Base-by-base conservation (phyloP, 1,140 invertebrate species). In the Harpegnathos saltator region DNA sequence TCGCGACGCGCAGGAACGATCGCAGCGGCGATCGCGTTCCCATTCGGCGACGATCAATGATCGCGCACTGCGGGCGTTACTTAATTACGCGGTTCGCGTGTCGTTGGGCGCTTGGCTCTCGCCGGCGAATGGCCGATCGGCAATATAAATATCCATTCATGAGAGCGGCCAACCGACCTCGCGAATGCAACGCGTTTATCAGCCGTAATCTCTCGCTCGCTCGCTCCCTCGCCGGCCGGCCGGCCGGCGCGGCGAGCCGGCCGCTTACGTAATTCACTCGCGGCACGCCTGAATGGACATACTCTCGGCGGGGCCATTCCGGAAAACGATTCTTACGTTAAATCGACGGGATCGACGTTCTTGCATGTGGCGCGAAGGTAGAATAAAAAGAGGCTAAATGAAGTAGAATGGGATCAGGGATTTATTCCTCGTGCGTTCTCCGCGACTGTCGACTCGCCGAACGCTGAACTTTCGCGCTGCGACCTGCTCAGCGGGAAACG, bases 101-200 rank as follows among this genome's bases (percentile, higher is more conserved):
- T 33, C 29, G 59, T 48, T 65, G 54, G 22, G 29, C 38, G 50
- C 52, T 83, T 80, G 62, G 29, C 33, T 74, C 62, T 74, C 62
- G 22, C 14, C 66, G 17, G 24, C 69, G 72, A 80, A 77, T 71
- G 59, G 72, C 33, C 61, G 61, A 69, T 83, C 73, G 58, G 69
- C 62, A 80, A 83, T 88, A 87, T 87, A 84, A 87, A 75, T 88
- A 85, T 88, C 83, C 86, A 89, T 89, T 89, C 86, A 89, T 89
- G 85, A 89, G 82, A 89, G 83, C 78, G 65, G 86, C 82, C 82
- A 83, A 61, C 69, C 69, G 86, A 87, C 72, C 86, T 88, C 86
- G 86, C 86, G 72, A 88, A 85, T 88, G 86, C 73, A 88, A 85
- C 77, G 81, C 83, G 87, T 80, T 88, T 89, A 88, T 88, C 87